Evolutionary conservation across 2,888 invertebrate genomes (phyloP), one percentile per base, ranked within the genome.

Genomic region (Ophion slaviceki): DNA sequence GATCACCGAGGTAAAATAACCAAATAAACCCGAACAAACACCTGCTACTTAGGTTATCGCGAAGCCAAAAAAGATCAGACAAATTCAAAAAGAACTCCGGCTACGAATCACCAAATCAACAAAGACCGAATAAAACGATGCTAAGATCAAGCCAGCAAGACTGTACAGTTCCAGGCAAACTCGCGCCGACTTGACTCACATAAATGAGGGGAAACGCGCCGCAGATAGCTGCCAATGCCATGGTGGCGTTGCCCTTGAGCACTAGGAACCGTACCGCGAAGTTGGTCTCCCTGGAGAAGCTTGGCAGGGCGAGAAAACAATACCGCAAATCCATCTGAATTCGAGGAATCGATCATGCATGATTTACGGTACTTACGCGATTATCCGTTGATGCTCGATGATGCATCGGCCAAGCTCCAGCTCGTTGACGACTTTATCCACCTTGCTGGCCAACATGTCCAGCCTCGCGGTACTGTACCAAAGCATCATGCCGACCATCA

Each of bases 171-270:
- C 7, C 24, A 61, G n/a, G 6, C 61, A 61, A 61, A 8, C 47
- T 14, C 36, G 6, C 1, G 32, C 14, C 4, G 1, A n/a, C 5
- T 36, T 10, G n/a, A 87, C 91, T 89, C 86, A 91, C 92, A 57
- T 88, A 78, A 66, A 92, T 84, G 11, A 92, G 74, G 14, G 90
- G 91, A 85, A 91, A 89, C 77, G 89, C 90, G 7, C 90, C 91
- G 75, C 88, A 91, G 57, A 92, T 87, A 3, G 90, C 88, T 5
- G 90, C 88, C 7, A 88, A 32, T 5, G 88, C 88, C 92, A 92
- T 92, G 5, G 90, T 90, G 20, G 86, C 88, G 47, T 91, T 92
- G 14, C 91, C 88, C 86, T 92, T 92, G 7, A 91, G 84, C 77
- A 92, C 88, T 10, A 92, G 88, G 36, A 88, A 88, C 59, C 84